Base-by-base conservation (phyloP, 2,797 vertebrate species). In the Vultur gryphus region DNA sequence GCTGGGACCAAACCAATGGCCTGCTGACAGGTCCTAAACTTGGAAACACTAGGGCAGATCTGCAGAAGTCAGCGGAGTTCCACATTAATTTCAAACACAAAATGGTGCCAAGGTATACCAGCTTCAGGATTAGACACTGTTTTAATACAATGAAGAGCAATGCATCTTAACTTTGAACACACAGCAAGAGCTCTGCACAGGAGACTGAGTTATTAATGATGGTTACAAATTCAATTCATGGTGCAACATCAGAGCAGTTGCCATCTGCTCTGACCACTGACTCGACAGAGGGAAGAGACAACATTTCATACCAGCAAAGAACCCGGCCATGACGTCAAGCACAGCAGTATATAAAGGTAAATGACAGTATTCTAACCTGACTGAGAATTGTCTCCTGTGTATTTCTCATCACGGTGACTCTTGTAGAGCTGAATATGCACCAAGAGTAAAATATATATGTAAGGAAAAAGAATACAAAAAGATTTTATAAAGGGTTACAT, bases 321-420 rank as follows among this genome's bases (percentile, higher is more conserved):
- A 58, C 33, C 41, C 4, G 0, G 1, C 49, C 59, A 79, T 0
- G 3, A 86, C 55, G 29, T 93, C 33, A 44, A 70, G 76, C 55
- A 69, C 46, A 69, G 65, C 0, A 0, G 23, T 54, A 80, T 54
- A 49, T 54, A 77, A 71, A 91, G 33, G 84, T 77, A 96, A 97
- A 92, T 28, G 1, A 20, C 21, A 84, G 31, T 29, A 54, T 69
- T 96, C 98, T 97, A 97, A 99, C 99, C 99, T 99, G 99, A 98
- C 67, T 99, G 99, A 84, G 98, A 98, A 95, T 98, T 98, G 82
- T 99, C 99, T 95, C 98, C 99, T 29, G 98, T 95, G 93, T 97
- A 96, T 95, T 98, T 98, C 49, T 99, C 98, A 51, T 99, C 99
- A 95, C 84, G 98, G 94, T 98, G 98, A 96, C 98, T 96, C 97